These are phyloP conservation scores for Pseudorectes ferrugineus DNA, from an alignment of 2,113 vertebrate species.

Conservation along the genomic window DNA sequence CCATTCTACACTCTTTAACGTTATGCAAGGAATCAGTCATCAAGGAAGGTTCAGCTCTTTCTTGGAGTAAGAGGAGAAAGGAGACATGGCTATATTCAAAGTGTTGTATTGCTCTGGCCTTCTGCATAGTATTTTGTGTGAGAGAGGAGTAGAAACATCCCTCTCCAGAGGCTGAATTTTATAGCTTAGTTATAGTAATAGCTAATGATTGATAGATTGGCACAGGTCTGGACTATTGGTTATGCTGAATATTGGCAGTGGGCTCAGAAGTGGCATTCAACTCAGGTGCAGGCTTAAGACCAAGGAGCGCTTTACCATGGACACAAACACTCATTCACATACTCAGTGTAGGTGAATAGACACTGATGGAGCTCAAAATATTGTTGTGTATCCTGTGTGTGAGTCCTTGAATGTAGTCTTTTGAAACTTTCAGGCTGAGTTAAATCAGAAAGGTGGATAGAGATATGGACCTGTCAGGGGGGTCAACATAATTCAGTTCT, in stretches of 20 bases:
- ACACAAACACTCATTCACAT: background rate
- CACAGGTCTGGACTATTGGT: background rate
- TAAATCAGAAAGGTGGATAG: background rate
- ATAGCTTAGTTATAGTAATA: background rate
- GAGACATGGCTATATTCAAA: background rate
- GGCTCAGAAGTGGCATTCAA: background rate
- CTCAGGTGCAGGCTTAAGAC: background rate
- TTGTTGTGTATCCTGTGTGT: accelerated
- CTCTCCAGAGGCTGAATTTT: background rate
- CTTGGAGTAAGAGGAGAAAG: background rate
- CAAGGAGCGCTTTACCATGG: background rate
- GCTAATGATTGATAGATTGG: background rate
- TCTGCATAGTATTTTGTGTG: background rate
- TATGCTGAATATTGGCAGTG: background rate
- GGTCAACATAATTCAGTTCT: background rate
- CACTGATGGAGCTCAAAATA: background rate
- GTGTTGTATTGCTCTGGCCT: background rate
- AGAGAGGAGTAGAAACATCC: background rate
- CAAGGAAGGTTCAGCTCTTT: background rate
- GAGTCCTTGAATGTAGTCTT: background rate
- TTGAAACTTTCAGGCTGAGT: background rate
- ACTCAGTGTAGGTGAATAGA: background rate
- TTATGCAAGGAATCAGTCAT: constrained; percentile 30
- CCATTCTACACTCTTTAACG: constrained; percentile 22
- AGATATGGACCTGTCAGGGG: background rate